Percentiles rank a stretch among this genome's conserved stretches.
These are phyloP conservation scores for Lordiphosa clarofinis DNA, from an alignment of 1,140 invertebrate species.

Conservation along the genomic window DNA sequence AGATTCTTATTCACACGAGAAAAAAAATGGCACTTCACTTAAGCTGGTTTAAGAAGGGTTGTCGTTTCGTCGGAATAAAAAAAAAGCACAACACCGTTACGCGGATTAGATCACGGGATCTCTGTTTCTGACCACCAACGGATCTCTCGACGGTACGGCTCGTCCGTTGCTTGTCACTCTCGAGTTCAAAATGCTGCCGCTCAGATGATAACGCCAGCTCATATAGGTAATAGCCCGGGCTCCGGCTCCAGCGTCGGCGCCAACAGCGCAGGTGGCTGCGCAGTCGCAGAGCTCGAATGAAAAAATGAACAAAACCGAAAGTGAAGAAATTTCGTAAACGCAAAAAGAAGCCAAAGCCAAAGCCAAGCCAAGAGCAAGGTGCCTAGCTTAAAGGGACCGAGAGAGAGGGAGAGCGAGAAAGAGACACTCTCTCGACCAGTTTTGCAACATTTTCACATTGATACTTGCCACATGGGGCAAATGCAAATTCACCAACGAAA, in stretches of 20 bases:
- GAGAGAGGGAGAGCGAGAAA: constrained; percentile 9
- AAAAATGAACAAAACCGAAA: constrained; percentile 46
- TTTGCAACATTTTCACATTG: constrained; percentile 56
- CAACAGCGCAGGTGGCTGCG: constrained; percentile 18
- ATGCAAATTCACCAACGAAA: constrained; percentile 6
- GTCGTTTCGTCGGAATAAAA: constrained; percentile 4
- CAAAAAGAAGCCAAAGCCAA: constrained; percentile 13
- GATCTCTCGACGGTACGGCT: neutral
- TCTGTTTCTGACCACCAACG: neutral
- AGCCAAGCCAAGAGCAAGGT: constrained; percentile 20
- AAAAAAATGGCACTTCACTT: constrained; percentile 14
- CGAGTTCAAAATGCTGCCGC: constrained; percentile 73
- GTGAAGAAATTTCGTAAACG: constrained; percentile 63
- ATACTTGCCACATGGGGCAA: constrained; percentile 32
- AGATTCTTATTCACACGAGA: constrained; percentile 8
- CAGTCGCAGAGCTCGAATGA: constrained; percentile 20
- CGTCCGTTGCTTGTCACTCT: constrained; percentile 71
- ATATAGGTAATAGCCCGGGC: constrained; percentile 64
- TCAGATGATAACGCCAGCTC: constrained; percentile 71
- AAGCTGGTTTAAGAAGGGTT: neutral
- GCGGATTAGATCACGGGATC: constrained; percentile 20
- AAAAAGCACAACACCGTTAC: constrained; percentile 7
- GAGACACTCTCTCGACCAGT: constrained; percentile 42
- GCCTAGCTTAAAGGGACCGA: constrained; percentile 8
- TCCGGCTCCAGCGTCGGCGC: constrained; percentile 12